A percentile compares a stretch with the other conserved stretches of the same genome.
phyloP scores from a whole-genome alignment of 2,113 vertebrate genomes.

The Poicephalus gulielmi region DNA sequence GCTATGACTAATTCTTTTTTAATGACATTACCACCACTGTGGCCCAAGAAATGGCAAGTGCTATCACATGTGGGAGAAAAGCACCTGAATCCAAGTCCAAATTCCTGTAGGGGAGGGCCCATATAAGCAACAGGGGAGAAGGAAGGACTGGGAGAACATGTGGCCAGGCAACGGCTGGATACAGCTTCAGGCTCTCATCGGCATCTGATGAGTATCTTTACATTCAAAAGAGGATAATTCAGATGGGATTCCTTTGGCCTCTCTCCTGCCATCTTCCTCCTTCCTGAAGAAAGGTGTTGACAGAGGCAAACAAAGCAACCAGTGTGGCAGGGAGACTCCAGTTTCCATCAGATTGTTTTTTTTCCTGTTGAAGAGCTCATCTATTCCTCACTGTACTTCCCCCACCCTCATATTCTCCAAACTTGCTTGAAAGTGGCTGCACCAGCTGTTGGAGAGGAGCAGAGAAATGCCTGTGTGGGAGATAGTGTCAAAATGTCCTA shows the following conservation, averaged over 20 bases:
- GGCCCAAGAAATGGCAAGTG: neutral
- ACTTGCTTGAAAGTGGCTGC: constrained; percentile 6
- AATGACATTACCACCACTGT: neutral
- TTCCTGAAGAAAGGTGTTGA: neutral
- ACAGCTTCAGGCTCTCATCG: neutral
- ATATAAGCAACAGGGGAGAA: neutral
- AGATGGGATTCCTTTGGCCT: neutral
- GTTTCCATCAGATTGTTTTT: neutral
- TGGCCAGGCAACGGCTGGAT: neutral
- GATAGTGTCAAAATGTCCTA: neutral
- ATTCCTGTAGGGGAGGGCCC: neutral
- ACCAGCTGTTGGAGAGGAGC: neutral
- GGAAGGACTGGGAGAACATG: neutral
- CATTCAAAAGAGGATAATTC: neutral
- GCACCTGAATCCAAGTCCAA: neutral
- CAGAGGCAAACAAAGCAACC: neutral
- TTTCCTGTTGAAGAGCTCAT: neutral
- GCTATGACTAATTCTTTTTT: neutral
- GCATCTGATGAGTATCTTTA: neutral
- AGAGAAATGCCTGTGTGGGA: neutral
- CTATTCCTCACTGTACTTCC: neutral
- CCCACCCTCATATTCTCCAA: neutral
- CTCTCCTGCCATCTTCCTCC: neutral
- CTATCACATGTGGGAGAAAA: neutral
- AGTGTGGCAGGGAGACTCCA: no score